Evolutionary conservation across 2,113 vertebrate genomes (phyloP).

Genomic region (Pangasianodon hypophthalmus): DNA sequence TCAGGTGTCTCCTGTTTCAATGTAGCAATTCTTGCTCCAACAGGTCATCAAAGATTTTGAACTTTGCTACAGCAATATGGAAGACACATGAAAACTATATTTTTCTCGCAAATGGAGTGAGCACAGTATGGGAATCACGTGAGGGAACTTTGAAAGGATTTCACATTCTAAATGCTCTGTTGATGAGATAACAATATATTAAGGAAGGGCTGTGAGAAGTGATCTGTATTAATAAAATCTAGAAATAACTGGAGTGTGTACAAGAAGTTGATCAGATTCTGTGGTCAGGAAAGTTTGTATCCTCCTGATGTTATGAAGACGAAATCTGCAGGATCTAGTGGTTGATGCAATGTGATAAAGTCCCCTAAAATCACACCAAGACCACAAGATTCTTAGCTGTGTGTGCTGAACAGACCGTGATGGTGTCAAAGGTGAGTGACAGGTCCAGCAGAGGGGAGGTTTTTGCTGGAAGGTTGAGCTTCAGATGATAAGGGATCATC

Average conservation of each 20-base stretch:
- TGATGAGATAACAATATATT: neutral
- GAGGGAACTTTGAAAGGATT: neutral
- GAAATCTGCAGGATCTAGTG: neutral
- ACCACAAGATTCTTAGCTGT: neutral
- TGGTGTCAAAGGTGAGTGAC: neutral
- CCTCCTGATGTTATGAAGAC: neutral
- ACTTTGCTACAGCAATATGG: neutral
- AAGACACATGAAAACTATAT: neutral
- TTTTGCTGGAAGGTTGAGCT: neutral
- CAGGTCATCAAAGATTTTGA: neutral
- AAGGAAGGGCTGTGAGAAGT: neutral
- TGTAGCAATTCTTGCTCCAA: neutral
- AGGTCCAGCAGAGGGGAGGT: neutral
- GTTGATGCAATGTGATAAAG: neutral
- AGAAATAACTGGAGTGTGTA: neutral
- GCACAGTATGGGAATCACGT: neutral
- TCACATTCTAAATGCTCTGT: neutral
- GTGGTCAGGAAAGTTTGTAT: neutral
- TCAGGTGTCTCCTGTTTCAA: neutral
- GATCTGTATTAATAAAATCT: neutral
- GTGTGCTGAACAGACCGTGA: neutral
- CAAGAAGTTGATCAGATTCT: neutral
- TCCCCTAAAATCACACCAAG: neutral
- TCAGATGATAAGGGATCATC: neutral
- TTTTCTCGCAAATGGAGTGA: neutral